These are phyloP conservation scores for Trachythela sp. DNA, from an alignment of 64 coral and sea anemone genomes.

Conservation along the genomic window DNA sequence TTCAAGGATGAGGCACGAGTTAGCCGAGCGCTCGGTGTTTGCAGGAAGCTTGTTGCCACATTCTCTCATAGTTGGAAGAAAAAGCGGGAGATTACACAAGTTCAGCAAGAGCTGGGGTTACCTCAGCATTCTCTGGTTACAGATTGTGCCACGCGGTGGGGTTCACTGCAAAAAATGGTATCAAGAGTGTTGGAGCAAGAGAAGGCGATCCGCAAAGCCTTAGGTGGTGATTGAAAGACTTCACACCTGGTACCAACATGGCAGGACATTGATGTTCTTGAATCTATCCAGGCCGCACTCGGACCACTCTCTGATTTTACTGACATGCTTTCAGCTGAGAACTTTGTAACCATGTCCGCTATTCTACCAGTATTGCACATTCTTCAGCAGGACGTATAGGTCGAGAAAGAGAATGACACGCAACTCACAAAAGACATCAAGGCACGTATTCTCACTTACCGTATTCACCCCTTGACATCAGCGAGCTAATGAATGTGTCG, in stretches of 20 bases:
- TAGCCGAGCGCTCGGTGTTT: too few species aligned
- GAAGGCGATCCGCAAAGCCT: neutral
- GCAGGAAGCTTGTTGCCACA: too few species aligned
- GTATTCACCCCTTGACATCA: neutral
- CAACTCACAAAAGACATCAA: neutral
- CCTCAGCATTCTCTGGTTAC: neutral
- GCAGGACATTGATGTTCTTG: neutral
- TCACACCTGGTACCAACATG: neutral
- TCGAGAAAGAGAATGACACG: neutral
- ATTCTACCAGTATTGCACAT: neutral
- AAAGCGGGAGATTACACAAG: too few species aligned
- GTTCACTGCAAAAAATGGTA: neutral
- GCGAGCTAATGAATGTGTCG: neutral
- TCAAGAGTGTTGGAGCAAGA: neutral
- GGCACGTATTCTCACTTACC: neutral
- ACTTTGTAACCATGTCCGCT: neutral
- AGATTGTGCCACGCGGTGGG: neutral
- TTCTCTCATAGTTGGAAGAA: too few species aligned
- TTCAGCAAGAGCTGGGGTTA: neutral
- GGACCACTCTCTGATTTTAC: neutral
- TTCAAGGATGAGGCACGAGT: too few species aligned
- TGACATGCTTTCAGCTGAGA: neutral
- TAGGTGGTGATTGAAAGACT: neutral
- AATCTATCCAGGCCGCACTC: neutral
- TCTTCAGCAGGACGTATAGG: neutral